Conservation (phyloP, 2,888 invertebrate species). For the Rhorus exstirpatorius region DNA sequence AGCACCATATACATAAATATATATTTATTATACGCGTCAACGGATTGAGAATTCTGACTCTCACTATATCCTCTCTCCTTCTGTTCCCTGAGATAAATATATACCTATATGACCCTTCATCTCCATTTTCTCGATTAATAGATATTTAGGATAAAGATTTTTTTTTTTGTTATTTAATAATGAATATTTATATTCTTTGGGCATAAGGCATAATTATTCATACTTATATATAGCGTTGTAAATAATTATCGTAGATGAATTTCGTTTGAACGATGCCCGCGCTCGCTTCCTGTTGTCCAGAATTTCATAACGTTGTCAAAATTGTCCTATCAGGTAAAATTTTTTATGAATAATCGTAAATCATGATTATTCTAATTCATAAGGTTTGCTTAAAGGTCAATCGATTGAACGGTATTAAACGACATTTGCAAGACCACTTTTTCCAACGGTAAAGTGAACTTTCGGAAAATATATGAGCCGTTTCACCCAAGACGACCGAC, state of each 20-base stretch:
- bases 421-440: not conserved
- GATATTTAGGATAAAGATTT: not conserved
- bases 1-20: constrained; percentile 17
- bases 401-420: not conserved
- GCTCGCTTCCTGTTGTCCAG: too few relatives aligned
- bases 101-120: constrained; percentile 15
- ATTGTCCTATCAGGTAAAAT: not conserved
- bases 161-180: not conserved
- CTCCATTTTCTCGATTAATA: constrained; percentile 1
- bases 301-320: not conserved
- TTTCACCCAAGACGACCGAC: too few relatives aligned
- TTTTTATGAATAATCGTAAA: not conserved
- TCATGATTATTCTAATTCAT: not conserved
- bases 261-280: not conserved
- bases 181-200: too few relatives aligned
- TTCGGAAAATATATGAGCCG: too few relatives aligned
- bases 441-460: too few relatives aligned
- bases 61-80: constrained; percentile 43
- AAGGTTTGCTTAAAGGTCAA: not conserved
- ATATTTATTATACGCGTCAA: constrained; percentile 20
- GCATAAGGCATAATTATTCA: not conserved
- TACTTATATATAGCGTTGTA: too few relatives aligned
- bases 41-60: constrained; percentile 47
- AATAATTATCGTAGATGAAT: not conserved
- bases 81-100: constrained; percentile 22